Conservation (phyloP, 2,113 vertebrate species). For the Balaeniceps rex region DNA sequence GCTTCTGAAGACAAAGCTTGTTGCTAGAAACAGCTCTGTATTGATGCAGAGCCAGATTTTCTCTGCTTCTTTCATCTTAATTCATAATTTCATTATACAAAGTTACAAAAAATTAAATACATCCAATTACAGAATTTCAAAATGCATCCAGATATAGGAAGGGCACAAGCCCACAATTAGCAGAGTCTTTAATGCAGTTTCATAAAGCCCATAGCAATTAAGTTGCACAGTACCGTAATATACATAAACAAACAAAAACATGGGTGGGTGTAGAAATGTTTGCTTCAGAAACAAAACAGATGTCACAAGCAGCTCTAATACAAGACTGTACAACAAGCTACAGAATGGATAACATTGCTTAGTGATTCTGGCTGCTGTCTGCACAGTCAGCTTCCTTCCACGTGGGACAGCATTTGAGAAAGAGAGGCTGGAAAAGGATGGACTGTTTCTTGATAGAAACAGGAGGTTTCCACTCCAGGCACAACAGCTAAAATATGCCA, state of each 20-base stretch:
- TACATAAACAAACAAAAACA: constrained; percentile 3
- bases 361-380: background rate
- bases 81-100: background rate
- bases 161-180: background rate
- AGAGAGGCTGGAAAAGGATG: background rate
- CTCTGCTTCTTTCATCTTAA: background rate
- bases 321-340: background rate
- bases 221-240: constrained; percentile 10
- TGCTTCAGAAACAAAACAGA: constrained; percentile 13
- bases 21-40: background rate
- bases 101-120: background rate
- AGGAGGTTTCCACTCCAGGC: background rate
- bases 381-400: background rate
- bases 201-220: constrained; percentile 7
- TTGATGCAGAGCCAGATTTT: background rate
- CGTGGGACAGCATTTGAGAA: background rate
- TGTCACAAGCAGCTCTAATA: background rate
- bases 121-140: constrained; percentile 7
- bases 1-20: background rate
- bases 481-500: background rate
- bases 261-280: background rate
- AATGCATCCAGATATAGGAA: background rate
- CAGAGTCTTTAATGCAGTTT: background rate
- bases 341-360: background rate
- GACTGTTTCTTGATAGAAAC: background rate